Conservation (phyloP, 2,113 vertebrate genomes). For the Amia ocellicauda region DNA sequence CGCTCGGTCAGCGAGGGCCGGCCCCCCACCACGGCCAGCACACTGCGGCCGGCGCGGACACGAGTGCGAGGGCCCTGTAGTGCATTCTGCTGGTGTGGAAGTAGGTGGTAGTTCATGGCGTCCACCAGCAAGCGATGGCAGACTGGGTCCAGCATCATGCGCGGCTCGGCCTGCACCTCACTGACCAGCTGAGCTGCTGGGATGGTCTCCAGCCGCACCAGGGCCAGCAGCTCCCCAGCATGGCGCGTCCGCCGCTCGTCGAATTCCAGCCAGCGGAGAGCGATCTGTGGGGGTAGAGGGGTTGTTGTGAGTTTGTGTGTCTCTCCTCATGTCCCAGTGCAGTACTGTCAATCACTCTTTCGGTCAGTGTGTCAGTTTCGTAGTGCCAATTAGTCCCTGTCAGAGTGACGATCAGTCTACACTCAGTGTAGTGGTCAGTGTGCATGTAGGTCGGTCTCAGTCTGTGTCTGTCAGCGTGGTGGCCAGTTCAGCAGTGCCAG, state of each 20-base stretch:
- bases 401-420: no score
- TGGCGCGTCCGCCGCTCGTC: conserved; percentile 61
- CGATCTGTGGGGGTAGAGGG: conserved; percentile 47
- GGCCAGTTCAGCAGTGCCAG: no score
- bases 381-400: no score
- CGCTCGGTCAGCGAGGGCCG: conserved; percentile 70
- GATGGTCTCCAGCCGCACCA: conserved; percentile 73
- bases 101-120: conserved; percentile 85
- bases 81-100: conserved; percentile 76
- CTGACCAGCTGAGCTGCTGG: conserved; percentile 74
- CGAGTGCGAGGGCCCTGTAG: conserved; percentile 72
- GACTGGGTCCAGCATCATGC: conserved; percentile 75
- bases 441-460: no score
- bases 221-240: conserved; percentile 66
- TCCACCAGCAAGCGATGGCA: conserved; percentile 78
- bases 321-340: no score
- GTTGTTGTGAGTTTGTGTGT: no score
- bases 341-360: no score
- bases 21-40: conserved; percentile 68
- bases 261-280: conserved; percentile 78
- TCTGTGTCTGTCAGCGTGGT: no score
- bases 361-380: no score
- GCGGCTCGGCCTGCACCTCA: conserved; percentile 72
- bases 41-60: conserved; percentile 63
- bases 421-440: no score